phyloP scores from a whole-genome alignment of 2,113 vertebrate species.

The Silurus meridionalis region DNA sequence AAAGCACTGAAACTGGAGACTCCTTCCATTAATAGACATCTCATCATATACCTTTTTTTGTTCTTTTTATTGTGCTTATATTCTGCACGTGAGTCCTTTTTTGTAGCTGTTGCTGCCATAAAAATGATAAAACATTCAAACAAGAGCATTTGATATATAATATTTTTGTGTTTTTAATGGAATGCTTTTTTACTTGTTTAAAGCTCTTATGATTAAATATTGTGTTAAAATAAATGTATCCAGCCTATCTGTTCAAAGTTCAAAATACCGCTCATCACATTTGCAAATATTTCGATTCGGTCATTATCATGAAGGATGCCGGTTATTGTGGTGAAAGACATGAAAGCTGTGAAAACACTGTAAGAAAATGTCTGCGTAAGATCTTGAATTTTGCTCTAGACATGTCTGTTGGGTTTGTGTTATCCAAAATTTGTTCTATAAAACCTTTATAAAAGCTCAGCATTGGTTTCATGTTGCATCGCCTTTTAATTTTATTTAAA shows the following conservation, averaged over 20 bases:
- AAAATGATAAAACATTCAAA: neutral
- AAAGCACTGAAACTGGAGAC: slow-evolving; percentile 8
- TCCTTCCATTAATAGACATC: slow-evolving; percentile 5
- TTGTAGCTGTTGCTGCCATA: neutral
- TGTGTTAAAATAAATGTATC: neutral
- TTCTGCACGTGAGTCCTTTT: neutral
- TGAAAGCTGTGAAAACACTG: neutral
- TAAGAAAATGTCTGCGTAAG: neutral
- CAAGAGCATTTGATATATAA: neutral
- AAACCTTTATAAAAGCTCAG: neutral
- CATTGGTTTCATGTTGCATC: neutral
- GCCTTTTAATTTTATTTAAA: neutral
- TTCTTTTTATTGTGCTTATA: neutral
- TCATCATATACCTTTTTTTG: neutral
- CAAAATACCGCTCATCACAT: neutral
- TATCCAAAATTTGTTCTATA: neutral
- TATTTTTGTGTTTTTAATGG: too few relatives aligned
- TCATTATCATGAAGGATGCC: neutral
- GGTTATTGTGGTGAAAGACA: neutral
- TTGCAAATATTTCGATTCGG: neutral
- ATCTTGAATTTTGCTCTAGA: neutral
- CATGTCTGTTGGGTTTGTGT: neutral
- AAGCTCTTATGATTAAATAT: neutral
- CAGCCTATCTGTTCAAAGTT: neutral
- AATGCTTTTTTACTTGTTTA: neutral